phyloP scores from a whole-genome alignment of 2,113 vertebrate species.

The Nansenia antarctica region DNA sequence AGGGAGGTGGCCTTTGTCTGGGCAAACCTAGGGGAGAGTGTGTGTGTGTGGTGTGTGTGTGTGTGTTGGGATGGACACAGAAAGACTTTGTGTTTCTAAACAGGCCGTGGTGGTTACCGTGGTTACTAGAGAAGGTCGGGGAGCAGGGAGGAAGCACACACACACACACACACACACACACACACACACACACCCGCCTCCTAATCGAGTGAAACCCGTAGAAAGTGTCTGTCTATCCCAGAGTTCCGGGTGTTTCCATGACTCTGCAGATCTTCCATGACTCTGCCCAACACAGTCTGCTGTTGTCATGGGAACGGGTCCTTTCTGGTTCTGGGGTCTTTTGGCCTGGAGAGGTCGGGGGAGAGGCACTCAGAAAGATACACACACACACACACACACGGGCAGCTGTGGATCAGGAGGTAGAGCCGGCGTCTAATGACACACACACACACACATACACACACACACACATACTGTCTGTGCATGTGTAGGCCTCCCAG shows the following conservation, averaged over 20 bases:
- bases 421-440: too few species aligned
- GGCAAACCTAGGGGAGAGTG: neutral
- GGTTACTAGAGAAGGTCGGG: slow-evolving; percentile 21
- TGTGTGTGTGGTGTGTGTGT: too few species aligned
- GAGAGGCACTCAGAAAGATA: neutral
- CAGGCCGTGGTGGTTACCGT: slow-evolving; percentile 20
- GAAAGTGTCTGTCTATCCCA: slow-evolving; percentile 37
- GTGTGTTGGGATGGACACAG: slow-evolving; percentile 31
- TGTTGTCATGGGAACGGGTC: slow-evolving; percentile 1
- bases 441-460: neutral
- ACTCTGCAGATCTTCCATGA: neutral
- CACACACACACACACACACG: slow-evolving; percentile 16
- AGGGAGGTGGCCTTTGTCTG: too few species aligned
- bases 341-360: slow-evolving; percentile 12
- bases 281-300: neutral
- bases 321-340: slow-evolving; percentile 14
- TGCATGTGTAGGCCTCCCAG: too few species aligned
- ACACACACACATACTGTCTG: neutral
- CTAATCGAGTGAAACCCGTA: slow-evolving; percentile 47
- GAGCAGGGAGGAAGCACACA: slow-evolving; percentile 13
- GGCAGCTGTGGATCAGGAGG: too few species aligned
- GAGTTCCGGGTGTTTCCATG: slow-evolving; percentile 15
- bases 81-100: slow-evolving; percentile 51
- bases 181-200: slow-evolving; percentile 25
- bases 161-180: slow-evolving; percentile 23